A percentile compares a stretch with the other conserved stretches of the same genome.
phyloP scores from a whole-genome alignment of 2,113 vertebrate genomes.

The Ammodytes dubius region DNA sequence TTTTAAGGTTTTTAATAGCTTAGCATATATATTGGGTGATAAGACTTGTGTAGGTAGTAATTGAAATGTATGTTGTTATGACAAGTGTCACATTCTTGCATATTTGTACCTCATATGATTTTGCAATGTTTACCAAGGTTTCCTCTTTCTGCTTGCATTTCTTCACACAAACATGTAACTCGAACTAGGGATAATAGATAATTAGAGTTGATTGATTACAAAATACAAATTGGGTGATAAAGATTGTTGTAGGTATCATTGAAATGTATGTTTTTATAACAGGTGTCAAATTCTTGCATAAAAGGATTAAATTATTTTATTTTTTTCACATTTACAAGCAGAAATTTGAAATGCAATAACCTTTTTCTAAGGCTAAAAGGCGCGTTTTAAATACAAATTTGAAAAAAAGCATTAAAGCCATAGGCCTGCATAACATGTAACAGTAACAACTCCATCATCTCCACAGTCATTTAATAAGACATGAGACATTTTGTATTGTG shows the following conservation, averaged over 20 bases:
- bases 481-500: not conserved
- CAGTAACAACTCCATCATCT: not conserved
- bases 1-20: too few relatives aligned
- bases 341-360: not conserved
- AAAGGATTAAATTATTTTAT: not conserved
- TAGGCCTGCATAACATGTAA: not conserved
- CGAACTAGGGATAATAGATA: not conserved
- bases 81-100: too few relatives aligned
- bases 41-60: too few relatives aligned
- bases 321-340: not conserved
- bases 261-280: not conserved
- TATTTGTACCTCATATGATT: too few relatives aligned
- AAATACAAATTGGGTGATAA: not conserved
- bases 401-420: not conserved
- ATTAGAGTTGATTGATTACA: not conserved
- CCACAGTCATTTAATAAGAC: not conserved
- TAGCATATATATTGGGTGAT: too few relatives aligned
- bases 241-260: not conserved
- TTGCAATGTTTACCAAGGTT: too few relatives aligned
- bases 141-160: too few relatives aligned
- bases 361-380: not conserved
- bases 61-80: too few relatives aligned
- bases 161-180: not conserved
- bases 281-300: not conserved
- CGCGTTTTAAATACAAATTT: not conserved